Base-by-base conservation (phyloP, 2,888 invertebrate genomes). In the Orthonychiurus folsomi region DNA sequence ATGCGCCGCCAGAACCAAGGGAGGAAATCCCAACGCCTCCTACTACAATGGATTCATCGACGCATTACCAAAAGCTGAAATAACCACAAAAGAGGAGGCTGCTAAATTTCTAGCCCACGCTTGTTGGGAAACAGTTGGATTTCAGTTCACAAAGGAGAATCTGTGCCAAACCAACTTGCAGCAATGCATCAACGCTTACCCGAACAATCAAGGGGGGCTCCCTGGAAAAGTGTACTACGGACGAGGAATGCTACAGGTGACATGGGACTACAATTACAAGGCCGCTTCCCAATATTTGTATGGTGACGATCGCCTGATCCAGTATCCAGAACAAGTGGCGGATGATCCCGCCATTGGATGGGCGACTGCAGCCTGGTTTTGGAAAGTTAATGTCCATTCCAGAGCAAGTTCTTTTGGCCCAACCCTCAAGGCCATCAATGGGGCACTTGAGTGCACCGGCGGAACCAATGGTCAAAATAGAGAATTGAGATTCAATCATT, bases 221-320 rank as follows among this genome's bases (percentile, higher is more conserved):
- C 24, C 48, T 26, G 61, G 50, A 12, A 37, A 47, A 20, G 62
- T 62, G 15, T 62, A 62, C 50, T 62, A 62, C 53, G 62, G 62
- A 12, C 50, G 62, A 28, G 62, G 62, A 2, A 52, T 58, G 52
- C 59, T 62, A 12, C 62, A 62, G 50, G 37, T 62, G 5, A 62
- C 58, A 2, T 58, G 58, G 58, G 58, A 62, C 48, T 62, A 62
- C 62, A 62, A 62, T 23, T 62, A 62, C 58, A 57, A 53, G 21
- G 62, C 52, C 3, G 57, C 58, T n/a, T 58, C 58, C 37, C 23
- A 47, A 20, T 58, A 27, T 26, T 37, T 62, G 5, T 62, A 58
- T 47, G 62, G 62, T 23, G 58, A 62, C 50, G 62, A 62, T 21
- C 23, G 57, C 5, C 62, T 62, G 2, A 27, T 62, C 47, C 57